A percentile compares a stretch with the other conserved stretches of the same genome.
These are phyloP conservation scores for Danaus chrysippus DNA, from an alignment of 2,888 invertebrate genomes.

Conservation along the genomic window DNA sequence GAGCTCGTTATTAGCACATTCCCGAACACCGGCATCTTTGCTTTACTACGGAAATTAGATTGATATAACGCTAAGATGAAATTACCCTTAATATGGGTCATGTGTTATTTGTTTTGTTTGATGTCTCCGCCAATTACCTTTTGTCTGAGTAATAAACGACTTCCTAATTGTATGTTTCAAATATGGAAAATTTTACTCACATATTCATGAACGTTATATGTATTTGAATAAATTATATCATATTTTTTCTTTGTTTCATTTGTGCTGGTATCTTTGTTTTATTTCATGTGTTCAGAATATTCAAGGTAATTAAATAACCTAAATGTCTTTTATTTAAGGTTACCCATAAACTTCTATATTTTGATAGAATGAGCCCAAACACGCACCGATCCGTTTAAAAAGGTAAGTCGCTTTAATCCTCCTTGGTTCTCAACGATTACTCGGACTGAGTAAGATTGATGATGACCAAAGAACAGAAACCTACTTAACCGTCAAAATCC, in stretches of 20 bases:
- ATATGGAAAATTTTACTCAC: neutral
- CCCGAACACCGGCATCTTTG: conserved; percentile 37
- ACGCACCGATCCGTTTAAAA: conserved; percentile 47
- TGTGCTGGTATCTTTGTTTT: neutral
- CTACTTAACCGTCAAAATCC: conserved; percentile 56
- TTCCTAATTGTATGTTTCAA: neutral
- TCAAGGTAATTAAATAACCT: conserved; percentile 6
- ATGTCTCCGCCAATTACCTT: neutral
- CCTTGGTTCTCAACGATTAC: conserved; percentile 70
- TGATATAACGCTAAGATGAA: conserved; percentile 18
- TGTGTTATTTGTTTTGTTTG: conserved; percentile 1
- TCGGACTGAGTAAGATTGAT: conserved; percentile 75
- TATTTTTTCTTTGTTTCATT: too few relatives aligned
- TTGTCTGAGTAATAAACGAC: neutral
- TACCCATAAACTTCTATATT: conserved; percentile 13
- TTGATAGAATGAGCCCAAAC: conserved; percentile 11
- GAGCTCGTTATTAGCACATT: conserved; percentile 73
- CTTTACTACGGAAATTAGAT: conserved; percentile 29
- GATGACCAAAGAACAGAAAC: conserved; percentile 49
- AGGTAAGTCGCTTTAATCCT: conserved; percentile 60
- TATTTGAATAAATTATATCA: too few relatives aligned
- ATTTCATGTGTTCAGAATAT: neutral
- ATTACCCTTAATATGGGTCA: conserved; percentile 4
- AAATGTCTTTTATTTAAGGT: conserved; percentile 9
- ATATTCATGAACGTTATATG: too few relatives aligned